Percentiles rank a stretch among this genome's conserved stretches.
Conservation (phyloP, 2,797 vertebrate species). For the Kryptolebias ocellatus region DNA sequence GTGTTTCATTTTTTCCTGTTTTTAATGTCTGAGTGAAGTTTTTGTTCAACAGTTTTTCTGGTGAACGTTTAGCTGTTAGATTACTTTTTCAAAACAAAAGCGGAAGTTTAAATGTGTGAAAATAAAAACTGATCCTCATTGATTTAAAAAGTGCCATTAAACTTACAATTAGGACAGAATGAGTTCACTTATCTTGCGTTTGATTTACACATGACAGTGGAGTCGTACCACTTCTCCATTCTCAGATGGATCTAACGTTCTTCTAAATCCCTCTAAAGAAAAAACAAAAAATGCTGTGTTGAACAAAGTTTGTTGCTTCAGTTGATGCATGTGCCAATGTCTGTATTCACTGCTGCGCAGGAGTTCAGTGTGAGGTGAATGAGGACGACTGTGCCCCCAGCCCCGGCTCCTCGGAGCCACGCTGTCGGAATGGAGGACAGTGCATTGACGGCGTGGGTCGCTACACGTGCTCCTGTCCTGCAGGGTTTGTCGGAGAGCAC, state of each 20-base stretch:
- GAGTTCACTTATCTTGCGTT: too few relatives aligned
- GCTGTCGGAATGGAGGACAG: constrained; percentile 81
- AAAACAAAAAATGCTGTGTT: not conserved
- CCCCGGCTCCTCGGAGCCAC: constrained; percentile 64
- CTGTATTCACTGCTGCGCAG: constrained; percentile 50
- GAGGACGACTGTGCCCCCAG: constrained; percentile 82
- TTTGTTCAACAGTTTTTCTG: too few relatives aligned
- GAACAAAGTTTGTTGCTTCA: not conserved
- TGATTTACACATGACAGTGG: too few relatives aligned
- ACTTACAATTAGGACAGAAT: too few relatives aligned
- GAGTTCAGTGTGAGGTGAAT: constrained; percentile 80
- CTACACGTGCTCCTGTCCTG: constrained; percentile 87
- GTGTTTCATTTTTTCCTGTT: too few relatives aligned
- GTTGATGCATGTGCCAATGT: not conserved
- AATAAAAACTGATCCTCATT: too few relatives aligned
- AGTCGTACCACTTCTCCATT: too few relatives aligned
- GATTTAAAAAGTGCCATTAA: too few relatives aligned
- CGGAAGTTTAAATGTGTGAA: too few relatives aligned
- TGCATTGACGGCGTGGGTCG: constrained; percentile 89
- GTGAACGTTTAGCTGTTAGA: too few relatives aligned
- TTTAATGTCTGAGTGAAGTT: too few relatives aligned
- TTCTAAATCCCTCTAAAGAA: not conserved
- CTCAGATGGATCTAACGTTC: not conserved
- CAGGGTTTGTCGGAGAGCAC: constrained; percentile 89
- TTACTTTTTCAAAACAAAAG: too few relatives aligned